phyloP scores from a whole-genome alignment of 1,140 invertebrate genomes.

The Drosophila pruinosa region DNA sequence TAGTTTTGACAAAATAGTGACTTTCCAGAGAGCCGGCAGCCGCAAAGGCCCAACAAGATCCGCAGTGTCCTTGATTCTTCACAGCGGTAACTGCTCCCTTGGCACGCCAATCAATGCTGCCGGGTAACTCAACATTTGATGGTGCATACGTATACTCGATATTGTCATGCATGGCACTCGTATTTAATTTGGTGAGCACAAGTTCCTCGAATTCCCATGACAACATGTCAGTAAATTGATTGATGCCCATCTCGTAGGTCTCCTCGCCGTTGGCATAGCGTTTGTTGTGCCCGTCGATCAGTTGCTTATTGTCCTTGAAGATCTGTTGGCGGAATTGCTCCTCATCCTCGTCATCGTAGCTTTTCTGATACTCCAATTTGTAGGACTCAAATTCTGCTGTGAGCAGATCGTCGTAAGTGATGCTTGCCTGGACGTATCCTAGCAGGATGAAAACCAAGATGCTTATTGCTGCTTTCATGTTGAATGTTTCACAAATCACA shows the following conservation, averaged over 20 bases:
- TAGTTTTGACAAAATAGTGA: constrained; percentile 85
- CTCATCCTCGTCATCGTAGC: not conserved
- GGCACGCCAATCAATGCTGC: not conserved
- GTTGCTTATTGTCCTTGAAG: not conserved
- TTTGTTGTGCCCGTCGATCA: not conserved
- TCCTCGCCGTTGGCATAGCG: not conserved
- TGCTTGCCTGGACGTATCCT: not conserved
- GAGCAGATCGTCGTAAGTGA: not conserved
- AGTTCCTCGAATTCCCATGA: not conserved
- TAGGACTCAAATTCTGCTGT: not conserved
- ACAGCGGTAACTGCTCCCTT: not conserved
- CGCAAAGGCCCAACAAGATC: constrained; percentile 97
- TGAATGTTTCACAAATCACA: not conserved
- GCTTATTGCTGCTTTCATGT: not conserved
- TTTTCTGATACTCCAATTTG: not conserved
- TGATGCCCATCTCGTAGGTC: not conserved
- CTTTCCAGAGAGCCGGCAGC: constrained; percentile 92
- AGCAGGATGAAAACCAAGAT: not conserved
- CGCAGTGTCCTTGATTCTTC: constrained; percentile 91
- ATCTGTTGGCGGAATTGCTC: not conserved
- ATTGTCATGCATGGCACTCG: not conserved
- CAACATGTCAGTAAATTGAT: not conserved
- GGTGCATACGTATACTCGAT: not conserved
- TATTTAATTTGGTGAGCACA: not conserved
- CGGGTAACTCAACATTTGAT: not conserved